phyloP scores from a whole-genome alignment of 1,140 invertebrate genomes.

The Drosophila micromelanica region DNA sequence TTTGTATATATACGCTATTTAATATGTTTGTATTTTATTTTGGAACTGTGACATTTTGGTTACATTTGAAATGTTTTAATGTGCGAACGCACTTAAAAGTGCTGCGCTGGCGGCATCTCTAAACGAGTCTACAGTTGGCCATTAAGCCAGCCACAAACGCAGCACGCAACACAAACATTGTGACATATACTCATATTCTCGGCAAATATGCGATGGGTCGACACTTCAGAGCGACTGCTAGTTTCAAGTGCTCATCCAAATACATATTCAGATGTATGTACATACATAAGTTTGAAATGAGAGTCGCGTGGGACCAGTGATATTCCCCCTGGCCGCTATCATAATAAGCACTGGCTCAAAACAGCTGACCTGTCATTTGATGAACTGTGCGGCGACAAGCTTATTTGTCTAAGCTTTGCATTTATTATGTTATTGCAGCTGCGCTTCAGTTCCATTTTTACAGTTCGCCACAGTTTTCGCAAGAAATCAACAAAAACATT shows the following conservation, averaged over 20 bases:
- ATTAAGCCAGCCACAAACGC: conserved; percentile 23
- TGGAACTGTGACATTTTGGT: conserved; percentile 25
- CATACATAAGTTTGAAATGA: conserved; percentile 53
- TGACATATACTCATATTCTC: conserved; percentile 45
- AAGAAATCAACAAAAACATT: conserved; percentile 45
- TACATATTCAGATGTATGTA: conserved; percentile 8
- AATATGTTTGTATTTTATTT: conserved; percentile 1
- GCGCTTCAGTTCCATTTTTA: conserved; percentile 37
- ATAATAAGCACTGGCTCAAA: conserved; percentile 7
- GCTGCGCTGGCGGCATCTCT: conserved; percentile 33
- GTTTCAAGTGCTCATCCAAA: conserved; percentile 40
- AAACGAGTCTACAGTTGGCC: conserved; percentile 56
- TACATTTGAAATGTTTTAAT: conserved; percentile 54
- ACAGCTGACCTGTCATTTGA: conserved; percentile 64
- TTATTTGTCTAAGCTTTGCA: conserved; percentile 52
- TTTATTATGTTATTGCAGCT: conserved; percentile 34
- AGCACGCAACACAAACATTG: conserved; percentile 36
- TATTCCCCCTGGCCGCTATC: not conserved
- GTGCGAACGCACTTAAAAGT: conserved; percentile 72
- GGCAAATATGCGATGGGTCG: conserved; percentile 17
- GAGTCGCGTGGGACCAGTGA: conserved; percentile 62
- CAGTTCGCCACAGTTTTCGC: conserved; percentile 47
- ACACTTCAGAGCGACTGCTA: conserved; percentile 48
- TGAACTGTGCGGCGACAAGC: conserved; percentile 19
- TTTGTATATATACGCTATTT: too few species aligned